A percentile compares a stretch with the other conserved stretches of the same genome.
Evolutionary conservation across 2,888 invertebrate genomes (phyloP).

Genomic region (Tipula helvola): DNA sequence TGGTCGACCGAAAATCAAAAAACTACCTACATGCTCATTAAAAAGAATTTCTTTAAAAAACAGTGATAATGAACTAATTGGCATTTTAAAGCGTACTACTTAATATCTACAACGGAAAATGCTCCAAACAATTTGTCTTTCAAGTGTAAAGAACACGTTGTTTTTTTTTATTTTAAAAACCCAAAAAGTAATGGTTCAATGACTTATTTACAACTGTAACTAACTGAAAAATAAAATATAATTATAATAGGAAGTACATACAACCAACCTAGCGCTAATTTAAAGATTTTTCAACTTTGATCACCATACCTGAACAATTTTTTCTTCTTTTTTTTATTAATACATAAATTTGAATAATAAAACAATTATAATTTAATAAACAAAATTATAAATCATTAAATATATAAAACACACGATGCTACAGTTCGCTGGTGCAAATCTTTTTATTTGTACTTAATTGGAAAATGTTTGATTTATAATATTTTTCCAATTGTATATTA

Average conservation of each 20-base stretch:
- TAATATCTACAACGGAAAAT: no score
- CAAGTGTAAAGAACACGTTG: neutral
- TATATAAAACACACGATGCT: neutral
- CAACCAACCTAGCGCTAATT: neutral
- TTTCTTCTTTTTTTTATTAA: neutral
- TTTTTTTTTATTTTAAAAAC: no score
- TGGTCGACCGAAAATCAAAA: no score
- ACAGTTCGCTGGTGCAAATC: neutral
- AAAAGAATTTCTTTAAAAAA: no score
- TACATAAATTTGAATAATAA: neutral
- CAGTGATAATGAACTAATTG: no score
- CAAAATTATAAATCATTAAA: neutral
- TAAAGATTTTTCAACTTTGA: neutral
- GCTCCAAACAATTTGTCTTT: no score
- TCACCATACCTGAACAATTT: neutral
- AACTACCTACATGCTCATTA: no score
- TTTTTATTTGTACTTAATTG: neutral
- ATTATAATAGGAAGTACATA: neutral
- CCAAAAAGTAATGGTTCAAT: neutral
- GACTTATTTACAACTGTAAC: neutral
- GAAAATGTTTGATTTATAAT: neutral
- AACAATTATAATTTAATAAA: neutral
- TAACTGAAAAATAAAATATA: neutral
- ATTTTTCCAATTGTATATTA: neutral
- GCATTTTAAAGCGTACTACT: no score